Evolutionary conservation across 2,113 vertebrate genomes (phyloP).

Genomic region (Corythoichthys haematopterus): DNA sequence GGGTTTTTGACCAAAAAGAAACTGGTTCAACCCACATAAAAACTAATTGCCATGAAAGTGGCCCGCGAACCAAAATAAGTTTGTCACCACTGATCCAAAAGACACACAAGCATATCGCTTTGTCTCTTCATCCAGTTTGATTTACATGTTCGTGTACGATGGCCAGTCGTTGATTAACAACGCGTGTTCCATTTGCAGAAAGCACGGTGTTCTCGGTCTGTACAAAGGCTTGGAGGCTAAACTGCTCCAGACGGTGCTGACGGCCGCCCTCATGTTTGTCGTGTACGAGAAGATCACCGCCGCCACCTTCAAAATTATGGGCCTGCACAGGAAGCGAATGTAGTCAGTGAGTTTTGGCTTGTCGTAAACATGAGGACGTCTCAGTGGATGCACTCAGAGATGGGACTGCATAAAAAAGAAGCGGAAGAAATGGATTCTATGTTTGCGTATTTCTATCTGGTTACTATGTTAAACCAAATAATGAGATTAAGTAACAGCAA

Average conservation of each 20-base stretch:
- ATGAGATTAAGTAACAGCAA: neutral
- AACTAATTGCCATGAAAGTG: too few species aligned
- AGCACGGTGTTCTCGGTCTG: conserved; percentile 61
- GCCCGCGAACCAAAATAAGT: too few species aligned
- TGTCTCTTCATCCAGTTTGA: neutral
- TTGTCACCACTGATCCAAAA: too few species aligned
- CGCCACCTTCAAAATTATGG: conserved; percentile 74
- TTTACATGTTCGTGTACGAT: neutral
- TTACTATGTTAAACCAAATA: neutral
- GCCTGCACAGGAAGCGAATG: conserved; percentile 65
- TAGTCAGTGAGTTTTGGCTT: conserved; percentile 19
- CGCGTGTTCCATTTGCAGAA: conserved; percentile 44
- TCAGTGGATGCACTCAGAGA: neutral
- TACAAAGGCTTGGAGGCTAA: conserved; percentile 81
- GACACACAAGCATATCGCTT: neutral
- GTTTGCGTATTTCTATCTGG: neutral
- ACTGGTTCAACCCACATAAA: too few species aligned
- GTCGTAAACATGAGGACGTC: neutral
- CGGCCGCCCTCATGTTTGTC: conserved; percentile 78
- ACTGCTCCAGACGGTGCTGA: conserved; percentile 77
- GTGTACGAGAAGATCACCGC: conserved; percentile 76
- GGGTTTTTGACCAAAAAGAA: too few species aligned
- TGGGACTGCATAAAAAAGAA: neutral
- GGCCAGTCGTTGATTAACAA: neutral
- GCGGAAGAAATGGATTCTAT: neutral